These are phyloP conservation scores for Thymelicus sylvestris DNA, from an alignment of 2,888 invertebrate species.

Conservation along the genomic window DNA sequence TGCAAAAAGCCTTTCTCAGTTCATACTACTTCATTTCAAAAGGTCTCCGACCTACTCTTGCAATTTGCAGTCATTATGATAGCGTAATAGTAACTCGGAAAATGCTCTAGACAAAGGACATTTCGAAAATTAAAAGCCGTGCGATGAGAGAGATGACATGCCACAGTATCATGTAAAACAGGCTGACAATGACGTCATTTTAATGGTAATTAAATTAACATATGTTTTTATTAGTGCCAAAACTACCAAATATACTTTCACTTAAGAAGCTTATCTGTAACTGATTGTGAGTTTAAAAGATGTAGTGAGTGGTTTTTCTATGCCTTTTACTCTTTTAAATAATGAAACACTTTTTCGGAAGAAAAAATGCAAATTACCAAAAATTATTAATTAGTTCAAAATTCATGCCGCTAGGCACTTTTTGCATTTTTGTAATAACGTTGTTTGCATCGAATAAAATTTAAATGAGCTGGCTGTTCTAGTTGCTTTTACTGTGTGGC, in stretches of 20 bases:
- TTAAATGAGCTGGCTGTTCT: neutral
- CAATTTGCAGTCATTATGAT: constrained; percentile 67
- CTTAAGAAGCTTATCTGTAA: too few species aligned
- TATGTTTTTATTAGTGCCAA: too few species aligned
- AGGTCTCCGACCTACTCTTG: constrained; percentile 53
- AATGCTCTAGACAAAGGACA: constrained; percentile 56
- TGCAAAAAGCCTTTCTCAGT: constrained; percentile 47
- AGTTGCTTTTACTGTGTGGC: constrained; percentile 12
- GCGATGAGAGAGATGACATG: constrained; percentile 30
- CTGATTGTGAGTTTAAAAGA: too few species aligned
- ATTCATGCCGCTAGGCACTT: neutral
- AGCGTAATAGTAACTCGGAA: constrained; percentile 53
- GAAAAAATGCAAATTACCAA: too few species aligned
- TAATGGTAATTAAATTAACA: too few species aligned
- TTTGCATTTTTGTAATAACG: neutral
- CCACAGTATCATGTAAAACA: constrained; percentile 10
- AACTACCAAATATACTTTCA: too few species aligned
- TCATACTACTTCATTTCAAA: constrained; percentile 58
- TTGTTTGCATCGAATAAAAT: neutral
- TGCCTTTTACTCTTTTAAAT: too few species aligned
- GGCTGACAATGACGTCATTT: neutral
- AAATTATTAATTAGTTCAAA: too few species aligned
- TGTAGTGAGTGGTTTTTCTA: too few species aligned
- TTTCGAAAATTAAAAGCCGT: constrained; percentile 58
- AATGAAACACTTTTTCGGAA: too few species aligned